A percentile compares a stretch with the other conserved stretches of the same genome.
Conservation (phyloP, 2,113 vertebrate genomes). For the Nasalis larvatus region DNA sequence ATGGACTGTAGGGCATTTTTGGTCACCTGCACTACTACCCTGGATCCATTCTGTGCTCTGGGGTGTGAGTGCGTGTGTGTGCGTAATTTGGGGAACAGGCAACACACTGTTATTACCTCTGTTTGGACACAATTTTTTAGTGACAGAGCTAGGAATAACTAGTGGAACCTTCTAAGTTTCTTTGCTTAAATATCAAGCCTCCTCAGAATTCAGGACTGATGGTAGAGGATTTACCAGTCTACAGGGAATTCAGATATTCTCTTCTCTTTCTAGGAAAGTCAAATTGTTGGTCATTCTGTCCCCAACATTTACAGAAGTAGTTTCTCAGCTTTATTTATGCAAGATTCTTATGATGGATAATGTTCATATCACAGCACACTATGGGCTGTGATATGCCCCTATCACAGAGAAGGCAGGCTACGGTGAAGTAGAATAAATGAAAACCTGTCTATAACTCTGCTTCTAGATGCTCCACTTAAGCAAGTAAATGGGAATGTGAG, state of each 20-base stretch:
- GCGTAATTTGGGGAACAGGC: neutral
- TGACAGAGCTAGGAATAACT: neutral
- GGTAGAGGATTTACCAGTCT: neutral
- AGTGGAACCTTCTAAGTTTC: neutral
- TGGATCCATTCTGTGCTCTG: neutral
- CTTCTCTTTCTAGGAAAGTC: conserved; percentile 34
- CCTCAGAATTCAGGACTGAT: neutral
- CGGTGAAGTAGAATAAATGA: neutral
- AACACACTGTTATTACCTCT: neutral
- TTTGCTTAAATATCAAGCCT: neutral
- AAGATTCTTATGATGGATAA: neutral
- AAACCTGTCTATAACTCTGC: neutral
- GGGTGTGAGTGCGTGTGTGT: neutral
- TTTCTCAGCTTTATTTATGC: neutral
- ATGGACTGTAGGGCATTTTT: neutral
- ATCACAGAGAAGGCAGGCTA: neutral
- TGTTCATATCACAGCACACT: neutral
- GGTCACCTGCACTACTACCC: neutral
- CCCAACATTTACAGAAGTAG: neutral
- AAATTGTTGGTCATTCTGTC: neutral
- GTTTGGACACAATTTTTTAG: neutral
- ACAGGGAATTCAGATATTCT: neutral
- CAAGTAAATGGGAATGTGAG: neutral
- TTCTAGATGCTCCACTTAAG: neutral
- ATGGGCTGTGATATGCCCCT: neutral